phyloP scores from a whole-genome alignment of 2,888 invertebrate genomes.

The Torymus tubicola region DNA sequence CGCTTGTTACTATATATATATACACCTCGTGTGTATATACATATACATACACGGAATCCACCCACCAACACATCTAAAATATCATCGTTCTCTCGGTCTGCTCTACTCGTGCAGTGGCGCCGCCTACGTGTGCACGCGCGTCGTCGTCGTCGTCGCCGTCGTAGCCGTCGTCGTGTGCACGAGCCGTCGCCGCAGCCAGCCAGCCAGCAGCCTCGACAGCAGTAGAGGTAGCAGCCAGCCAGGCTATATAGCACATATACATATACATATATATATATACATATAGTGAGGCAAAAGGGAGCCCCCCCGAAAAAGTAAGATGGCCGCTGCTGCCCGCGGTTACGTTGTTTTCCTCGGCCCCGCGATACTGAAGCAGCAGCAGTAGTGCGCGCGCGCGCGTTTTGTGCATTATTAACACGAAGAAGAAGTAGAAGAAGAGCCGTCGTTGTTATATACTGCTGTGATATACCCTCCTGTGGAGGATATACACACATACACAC shows the following conservation, averaged over 20 bases:
- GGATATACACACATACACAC: no score
- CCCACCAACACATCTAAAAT: no score
- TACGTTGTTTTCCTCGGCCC: constrained; percentile 60
- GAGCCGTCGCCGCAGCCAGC: background rate
- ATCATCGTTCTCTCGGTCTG: no score
- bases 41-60: no score
- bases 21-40: no score
- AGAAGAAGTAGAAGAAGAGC: background rate
- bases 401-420: background rate
- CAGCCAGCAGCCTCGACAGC: background rate
- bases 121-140: background rate
- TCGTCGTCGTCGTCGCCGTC: background rate
- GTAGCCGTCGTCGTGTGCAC: background rate
- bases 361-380: constrained; percentile 37
- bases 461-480: no score
- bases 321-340: constrained; percentile 69
- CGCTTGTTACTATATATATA: no score
- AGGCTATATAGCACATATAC: background rate
- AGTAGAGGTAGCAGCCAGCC: background rate
- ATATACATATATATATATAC: no score
- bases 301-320: constrained; percentile 67
- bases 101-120: background rate
- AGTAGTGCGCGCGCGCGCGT: background rate
- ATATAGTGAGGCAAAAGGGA: background rate
- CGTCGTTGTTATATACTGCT: background rate